Conservation (phyloP, 37 sponge, comb jelly and placozoan genomes). For the Cliona cf. orientalis region DNA sequence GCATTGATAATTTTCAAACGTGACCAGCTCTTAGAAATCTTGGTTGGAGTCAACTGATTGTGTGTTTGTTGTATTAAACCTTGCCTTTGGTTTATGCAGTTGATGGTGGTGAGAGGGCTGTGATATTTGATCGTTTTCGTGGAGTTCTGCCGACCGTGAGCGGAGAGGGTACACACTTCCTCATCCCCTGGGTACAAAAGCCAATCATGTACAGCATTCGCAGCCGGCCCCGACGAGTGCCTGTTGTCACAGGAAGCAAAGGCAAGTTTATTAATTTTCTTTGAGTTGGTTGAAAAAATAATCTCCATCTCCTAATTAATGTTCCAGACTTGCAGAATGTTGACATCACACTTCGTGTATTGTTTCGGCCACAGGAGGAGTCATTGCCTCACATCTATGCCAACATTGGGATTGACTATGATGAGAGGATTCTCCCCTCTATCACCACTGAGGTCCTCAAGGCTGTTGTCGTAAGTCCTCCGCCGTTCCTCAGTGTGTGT, state of each 20-base stretch:
- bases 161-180: constrained; percentile 96
- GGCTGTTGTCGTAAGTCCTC: constrained; percentile 89
- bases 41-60: too few species aligned
- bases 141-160: constrained; percentile 80
- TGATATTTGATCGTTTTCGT: constrained; percentile 91
- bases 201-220: constrained; percentile 90
- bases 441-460: constrained; percentile 95
- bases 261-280: constrained; percentile 36
- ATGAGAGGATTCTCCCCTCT: constrained; percentile 92
- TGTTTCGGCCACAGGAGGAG: constrained; percentile 85
- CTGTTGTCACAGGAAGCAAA: constrained; percentile 93
- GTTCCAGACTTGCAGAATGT: constrained; percentile 91
- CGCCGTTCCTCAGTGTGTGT: neutral
- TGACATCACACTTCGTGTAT: constrained; percentile 93
- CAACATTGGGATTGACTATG: constrained; percentile 89
- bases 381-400: constrained; percentile 83
- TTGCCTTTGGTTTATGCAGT: constrained; percentile 49
- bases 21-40: too few species aligned
- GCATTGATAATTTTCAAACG: too few species aligned
- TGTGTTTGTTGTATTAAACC: too few species aligned
- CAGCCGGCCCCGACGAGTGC: constrained; percentile 88
- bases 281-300: neutral
- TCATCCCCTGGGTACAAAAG: constrained; percentile 89
- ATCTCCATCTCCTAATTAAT: neutral
- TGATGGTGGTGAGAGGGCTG: constrained; percentile 94